phyloP scores from a whole-genome alignment of 2,113 vertebrate genomes.

The Bubo scandiacus region DNA sequence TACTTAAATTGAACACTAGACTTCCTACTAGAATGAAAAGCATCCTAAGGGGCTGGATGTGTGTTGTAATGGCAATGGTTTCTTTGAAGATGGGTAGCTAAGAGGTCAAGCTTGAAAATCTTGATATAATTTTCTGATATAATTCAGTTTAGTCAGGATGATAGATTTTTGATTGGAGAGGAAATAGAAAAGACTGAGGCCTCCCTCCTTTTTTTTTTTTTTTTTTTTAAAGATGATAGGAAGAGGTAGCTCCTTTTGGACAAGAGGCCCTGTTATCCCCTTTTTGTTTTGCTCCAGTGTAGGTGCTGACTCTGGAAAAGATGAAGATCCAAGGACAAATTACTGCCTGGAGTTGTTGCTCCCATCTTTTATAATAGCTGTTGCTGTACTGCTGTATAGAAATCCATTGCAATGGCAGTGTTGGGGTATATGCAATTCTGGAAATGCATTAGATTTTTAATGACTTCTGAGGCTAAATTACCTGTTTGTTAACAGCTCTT shows the following conservation, averaged over 20 bases:
- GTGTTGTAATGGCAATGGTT: background rate
- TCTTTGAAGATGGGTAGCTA: background rate
- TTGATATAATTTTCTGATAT: background rate
- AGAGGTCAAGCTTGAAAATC: conserved; percentile 5
- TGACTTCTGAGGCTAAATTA: background rate
- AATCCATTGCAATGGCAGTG: background rate
- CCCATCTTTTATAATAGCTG: background rate
- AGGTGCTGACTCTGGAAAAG: background rate
- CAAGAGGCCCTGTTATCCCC: background rate
- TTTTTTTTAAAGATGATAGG: background rate
- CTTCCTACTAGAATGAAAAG: background rate
- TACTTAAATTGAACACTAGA: background rate
- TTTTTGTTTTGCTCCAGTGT: background rate
- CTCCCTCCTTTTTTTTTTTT: background rate
- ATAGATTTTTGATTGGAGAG: background rate
- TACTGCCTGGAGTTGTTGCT: background rate
- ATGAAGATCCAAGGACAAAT: background rate
- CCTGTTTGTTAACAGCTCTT: background rate
- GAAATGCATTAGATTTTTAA: background rate
- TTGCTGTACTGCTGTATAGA: background rate
- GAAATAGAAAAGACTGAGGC: background rate
- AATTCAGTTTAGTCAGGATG: background rate
- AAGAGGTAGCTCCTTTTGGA: background rate
- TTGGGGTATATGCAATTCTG: background rate
- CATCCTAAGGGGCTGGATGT: background rate